phyloP scores from a whole-genome alignment of 23 tunicate genomes.

The Ascidia mentula region DNA sequence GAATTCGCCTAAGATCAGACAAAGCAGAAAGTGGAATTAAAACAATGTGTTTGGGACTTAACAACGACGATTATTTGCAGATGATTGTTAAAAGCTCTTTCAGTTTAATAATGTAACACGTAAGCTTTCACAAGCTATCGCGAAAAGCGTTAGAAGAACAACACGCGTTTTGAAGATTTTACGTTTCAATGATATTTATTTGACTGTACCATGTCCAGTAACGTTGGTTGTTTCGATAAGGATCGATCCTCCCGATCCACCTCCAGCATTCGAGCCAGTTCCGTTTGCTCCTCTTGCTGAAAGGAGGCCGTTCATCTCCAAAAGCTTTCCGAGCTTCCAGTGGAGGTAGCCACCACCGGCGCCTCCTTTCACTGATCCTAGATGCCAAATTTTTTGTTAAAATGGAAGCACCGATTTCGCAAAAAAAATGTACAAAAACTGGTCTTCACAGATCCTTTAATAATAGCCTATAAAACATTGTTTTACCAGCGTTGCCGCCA shows the following conservation, averaged over 20 bases:
- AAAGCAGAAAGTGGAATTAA: no score
- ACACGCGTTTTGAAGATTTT: no score
- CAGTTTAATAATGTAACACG: no score
- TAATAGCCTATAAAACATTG: background rate
- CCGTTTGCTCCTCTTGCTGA: slow-evolving; percentile 17
- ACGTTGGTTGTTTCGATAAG: slow-evolving; percentile 26
- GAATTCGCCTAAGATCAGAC: slow-evolving; percentile 12
- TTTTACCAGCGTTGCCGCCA: slow-evolving; percentile 29
- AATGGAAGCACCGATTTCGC: no score
- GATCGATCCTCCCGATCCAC: slow-evolving; percentile 31
- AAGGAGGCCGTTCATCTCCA: slow-evolving; percentile 32
- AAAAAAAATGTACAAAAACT: no score
- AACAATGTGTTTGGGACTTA: background rate
- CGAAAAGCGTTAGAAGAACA: no score
- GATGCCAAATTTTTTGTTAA: no score
- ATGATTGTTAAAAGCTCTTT: no score
- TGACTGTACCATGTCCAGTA: slow-evolving; percentile 22
- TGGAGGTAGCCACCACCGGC: slow-evolving; percentile 26
- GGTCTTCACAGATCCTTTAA: no score
- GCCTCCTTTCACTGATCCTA: slow-evolving; percentile 13
- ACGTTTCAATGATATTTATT: no score
- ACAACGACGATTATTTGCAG: no score
- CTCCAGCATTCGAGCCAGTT: slow-evolving; percentile 16
- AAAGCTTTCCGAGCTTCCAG: slow-evolving; percentile 19
- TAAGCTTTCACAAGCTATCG: no score